phyloP scores from a whole-genome alignment of 2,113 vertebrate species.

The Dasyprocta punctata region DNA sequence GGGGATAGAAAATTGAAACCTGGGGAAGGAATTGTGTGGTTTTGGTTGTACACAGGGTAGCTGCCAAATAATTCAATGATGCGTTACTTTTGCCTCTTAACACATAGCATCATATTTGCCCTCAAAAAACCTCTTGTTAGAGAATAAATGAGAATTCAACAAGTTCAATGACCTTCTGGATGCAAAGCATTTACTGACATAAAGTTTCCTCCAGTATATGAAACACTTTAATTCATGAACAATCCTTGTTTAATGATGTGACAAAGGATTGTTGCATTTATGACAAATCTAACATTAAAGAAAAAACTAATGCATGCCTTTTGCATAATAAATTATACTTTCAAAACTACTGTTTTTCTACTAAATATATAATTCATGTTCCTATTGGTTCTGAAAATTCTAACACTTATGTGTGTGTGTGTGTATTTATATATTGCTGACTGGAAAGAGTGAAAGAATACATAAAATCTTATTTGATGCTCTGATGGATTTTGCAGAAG shows the following conservation, averaged over 20 bases:
- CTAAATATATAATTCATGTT: not conserved
- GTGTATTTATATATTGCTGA: not conserved
- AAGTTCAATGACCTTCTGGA: not conserved
- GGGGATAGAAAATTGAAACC: not conserved
- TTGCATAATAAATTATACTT: not conserved
- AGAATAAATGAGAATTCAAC: not conserved
- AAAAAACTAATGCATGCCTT: too few species aligned
- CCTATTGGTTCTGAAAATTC: not conserved
- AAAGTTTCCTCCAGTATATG: not conserved
- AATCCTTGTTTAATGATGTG: not conserved
- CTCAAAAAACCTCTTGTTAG: not conserved
- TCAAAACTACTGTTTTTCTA: not conserved
- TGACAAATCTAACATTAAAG: not conserved
- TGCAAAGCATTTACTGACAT: not conserved
- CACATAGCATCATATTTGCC: not conserved
- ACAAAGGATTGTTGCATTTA: not conserved
- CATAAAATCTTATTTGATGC: too few species aligned
- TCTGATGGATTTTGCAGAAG: not conserved
- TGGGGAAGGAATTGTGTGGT: not conserved
- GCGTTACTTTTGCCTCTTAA: not conserved
- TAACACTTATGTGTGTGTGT: too few species aligned
- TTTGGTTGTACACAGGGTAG: not conserved
- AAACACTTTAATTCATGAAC: too few species aligned
- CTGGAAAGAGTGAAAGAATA: not conserved
- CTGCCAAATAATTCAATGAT: not conserved